A percentile compares a stretch with the other conserved stretches of the same genome.
These are phyloP conservation scores for Drosophila aff. DNA, from an alignment of 1,140 invertebrate genomes.

Conservation along the genomic window DNA sequence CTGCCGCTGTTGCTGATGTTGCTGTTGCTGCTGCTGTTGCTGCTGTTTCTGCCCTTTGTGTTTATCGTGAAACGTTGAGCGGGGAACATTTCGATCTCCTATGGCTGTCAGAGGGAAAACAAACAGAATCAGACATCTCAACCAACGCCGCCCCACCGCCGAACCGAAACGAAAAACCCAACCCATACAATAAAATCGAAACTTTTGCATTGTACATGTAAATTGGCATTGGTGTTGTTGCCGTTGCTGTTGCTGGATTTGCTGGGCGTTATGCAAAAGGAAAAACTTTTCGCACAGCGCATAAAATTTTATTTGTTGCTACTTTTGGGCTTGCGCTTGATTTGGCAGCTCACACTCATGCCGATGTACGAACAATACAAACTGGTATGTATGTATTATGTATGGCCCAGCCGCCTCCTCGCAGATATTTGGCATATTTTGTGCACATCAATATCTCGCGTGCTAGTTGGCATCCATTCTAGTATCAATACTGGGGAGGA, in stretches of 20 bases:
- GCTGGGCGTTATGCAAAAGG: constrained; percentile 74
- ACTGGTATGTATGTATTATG: constrained; percentile 20
- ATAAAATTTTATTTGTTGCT: constrained; percentile 84
- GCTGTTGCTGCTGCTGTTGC: constrained; percentile 19
- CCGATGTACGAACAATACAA: background rate
- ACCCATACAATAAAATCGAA: constrained; percentile 80
- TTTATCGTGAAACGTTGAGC: constrained; percentile 38
- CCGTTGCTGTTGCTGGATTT: constrained; percentile 31
- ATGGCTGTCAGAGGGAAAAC: constrained; percentile 78
- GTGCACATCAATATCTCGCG: constrained; percentile 80
- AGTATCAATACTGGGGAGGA: constrained; percentile 5
- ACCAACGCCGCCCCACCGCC: constrained; percentile 6
- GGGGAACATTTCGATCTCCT: constrained; percentile 50
- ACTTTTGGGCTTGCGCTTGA: constrained; percentile 82
- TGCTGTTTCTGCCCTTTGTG: constrained; percentile 45
- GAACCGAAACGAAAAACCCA: constrained; percentile 7
- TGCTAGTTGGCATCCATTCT: constrained; percentile 73
- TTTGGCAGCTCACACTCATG: constrained; percentile 61
- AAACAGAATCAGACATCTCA: constrained; percentile 76
- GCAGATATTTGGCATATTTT: constrained; percentile 79
- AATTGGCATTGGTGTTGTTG: constrained; percentile 64
- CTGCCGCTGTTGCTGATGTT: constrained; percentile 21
- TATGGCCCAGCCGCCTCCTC: constrained; percentile 3
- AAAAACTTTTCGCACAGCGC: constrained; percentile 76
- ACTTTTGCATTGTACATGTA: constrained; percentile 82